Evolutionary conservation across 1,140 invertebrate species (phyloP).

Genomic region (Calephelis nemesis): DNA sequence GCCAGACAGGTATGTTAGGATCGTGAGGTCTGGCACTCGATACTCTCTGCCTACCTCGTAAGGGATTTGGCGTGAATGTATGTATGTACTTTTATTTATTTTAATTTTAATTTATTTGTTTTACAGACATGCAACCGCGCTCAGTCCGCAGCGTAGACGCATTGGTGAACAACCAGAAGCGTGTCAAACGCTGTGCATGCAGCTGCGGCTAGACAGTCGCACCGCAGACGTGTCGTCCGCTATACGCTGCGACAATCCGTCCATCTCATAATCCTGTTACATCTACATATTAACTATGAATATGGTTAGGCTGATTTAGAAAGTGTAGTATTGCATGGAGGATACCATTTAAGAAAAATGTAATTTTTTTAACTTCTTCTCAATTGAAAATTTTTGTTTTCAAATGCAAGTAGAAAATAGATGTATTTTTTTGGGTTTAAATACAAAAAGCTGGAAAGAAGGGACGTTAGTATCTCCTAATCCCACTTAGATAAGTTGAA

Average conservation of each 20-base stretch:
- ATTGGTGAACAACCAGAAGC: slow-evolving; percentile 48
- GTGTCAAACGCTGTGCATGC: slow-evolving; percentile 68
- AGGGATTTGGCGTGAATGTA: too few species aligned
- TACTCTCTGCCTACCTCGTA: too few species aligned
- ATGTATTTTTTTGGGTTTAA: too few species aligned
- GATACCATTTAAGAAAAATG: too few species aligned
- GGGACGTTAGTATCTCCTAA: not conserved
- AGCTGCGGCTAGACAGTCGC: slow-evolving; percentile 44
- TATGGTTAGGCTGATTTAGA: not conserved
- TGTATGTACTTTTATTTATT: too few species aligned
- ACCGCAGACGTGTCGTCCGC: slow-evolving; percentile 5
- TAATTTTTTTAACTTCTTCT: not conserved
- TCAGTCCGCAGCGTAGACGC: slow-evolving; percentile 67
- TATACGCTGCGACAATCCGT: slow-evolving; percentile 33
- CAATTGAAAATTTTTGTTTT: not conserved
- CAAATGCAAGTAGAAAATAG: too few species aligned
- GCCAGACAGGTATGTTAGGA: too few species aligned
- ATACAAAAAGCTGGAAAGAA: not conserved
- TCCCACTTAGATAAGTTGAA: not conserved
- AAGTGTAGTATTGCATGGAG: not conserved
- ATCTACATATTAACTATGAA: slow-evolving; percentile 4
- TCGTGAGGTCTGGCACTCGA: too few species aligned
- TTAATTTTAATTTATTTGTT: not conserved
- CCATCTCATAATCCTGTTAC: slow-evolving; percentile 41
- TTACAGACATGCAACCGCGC: slow-evolving; percentile 68